Percentiles rank a stretch among this genome's conserved stretches.
These are phyloP conservation scores for Meandrina meandrites DNA, from an alignment of 92 coral and sea anemone genomes.

Conservation along the genomic window DNA sequence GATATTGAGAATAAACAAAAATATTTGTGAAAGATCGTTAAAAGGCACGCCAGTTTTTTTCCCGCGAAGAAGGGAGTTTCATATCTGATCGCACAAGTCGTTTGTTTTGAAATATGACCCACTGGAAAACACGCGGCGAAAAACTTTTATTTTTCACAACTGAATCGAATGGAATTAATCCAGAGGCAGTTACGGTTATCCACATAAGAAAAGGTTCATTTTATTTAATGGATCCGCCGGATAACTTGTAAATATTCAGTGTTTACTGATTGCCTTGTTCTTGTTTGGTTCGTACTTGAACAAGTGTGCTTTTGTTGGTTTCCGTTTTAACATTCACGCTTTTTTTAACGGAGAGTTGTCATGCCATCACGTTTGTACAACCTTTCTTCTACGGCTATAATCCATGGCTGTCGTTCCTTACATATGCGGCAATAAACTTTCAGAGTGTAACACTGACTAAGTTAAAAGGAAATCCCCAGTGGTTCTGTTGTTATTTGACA, in stretches of 20 bases:
- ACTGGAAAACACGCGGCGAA: neutral
- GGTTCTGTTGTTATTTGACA: too few relatives aligned
- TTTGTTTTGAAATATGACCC: slow-evolving; percentile 31
- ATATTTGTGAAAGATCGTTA: neutral
- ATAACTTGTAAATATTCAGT: neutral
- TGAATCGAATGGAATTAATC: neutral
- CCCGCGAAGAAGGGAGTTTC: neutral
- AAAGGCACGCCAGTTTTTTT: neutral
- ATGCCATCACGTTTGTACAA: neutral
- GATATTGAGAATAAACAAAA: neutral
- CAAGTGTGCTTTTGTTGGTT: neutral
- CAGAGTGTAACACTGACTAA: too few relatives aligned
- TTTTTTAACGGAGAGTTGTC: neutral
- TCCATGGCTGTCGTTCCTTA: neutral
- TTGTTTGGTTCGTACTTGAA: neutral
- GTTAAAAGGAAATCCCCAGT: too few relatives aligned
- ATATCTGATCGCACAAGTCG: neutral
- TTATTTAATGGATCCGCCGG: neutral
- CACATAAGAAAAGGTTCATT: neutral
- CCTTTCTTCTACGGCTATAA: neutral
- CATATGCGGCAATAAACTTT: too few relatives aligned
- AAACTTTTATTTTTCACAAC: neutral
- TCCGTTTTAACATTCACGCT: neutral
- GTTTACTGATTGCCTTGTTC: neutral
- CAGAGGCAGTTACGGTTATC: neutral